phyloP scores from a whole-genome alignment of 2,797 vertebrate species.

The Okamejei kenojei region DNA sequence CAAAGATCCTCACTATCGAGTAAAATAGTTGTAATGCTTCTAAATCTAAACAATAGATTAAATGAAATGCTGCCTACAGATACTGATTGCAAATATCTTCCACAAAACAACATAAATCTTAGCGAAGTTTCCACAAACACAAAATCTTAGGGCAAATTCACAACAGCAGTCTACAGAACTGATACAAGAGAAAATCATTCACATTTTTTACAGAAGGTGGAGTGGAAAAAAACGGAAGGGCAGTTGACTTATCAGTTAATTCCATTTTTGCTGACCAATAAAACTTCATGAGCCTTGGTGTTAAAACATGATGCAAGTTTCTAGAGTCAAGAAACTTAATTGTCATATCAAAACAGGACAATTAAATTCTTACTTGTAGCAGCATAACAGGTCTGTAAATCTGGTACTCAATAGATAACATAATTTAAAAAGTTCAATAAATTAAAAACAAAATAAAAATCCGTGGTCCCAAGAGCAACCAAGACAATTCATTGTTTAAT shows the following conservation, averaged over 20 bases:
- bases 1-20: neutral
- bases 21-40: neutral
- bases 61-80: neutral
- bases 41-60: neutral
- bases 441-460: too few relatives aligned
- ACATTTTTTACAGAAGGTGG: too few relatives aligned
- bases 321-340: too few relatives aligned
- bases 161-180: neutral
- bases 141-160: neutral
- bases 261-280: neutral
- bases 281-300: neutral
- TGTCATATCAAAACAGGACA: too few relatives aligned
- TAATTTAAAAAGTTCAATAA: too few relatives aligned
- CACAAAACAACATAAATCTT: neutral
- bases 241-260: neutral
- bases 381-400: too few relatives aligned
- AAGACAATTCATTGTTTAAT: too few relatives aligned
- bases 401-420: too few relatives aligned
- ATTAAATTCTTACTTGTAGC: too few relatives aligned
- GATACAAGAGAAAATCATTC: too few relatives aligned
- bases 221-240: neutral
- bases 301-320: neutral
- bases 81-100: neutral
- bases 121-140: neutral
- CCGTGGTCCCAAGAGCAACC: too few relatives aligned